Base-by-base conservation (phyloP, 1,140 invertebrate genomes). In the Zaprionus ornatus region DNA sequence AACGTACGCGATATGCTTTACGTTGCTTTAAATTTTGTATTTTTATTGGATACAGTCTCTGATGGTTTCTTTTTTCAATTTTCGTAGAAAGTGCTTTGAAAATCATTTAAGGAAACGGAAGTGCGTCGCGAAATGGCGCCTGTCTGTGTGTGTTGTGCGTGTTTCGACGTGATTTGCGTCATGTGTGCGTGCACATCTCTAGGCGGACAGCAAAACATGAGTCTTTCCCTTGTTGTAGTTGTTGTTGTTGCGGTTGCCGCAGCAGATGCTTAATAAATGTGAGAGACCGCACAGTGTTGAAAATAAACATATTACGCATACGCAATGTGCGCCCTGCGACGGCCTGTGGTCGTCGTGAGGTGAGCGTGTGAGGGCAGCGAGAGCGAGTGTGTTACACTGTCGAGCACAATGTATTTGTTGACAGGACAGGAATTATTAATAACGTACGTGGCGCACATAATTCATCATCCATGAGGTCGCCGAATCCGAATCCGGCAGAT, bases 361-460 rank as follows among this genome's bases (percentile, higher is more conserved):
- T 32, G 29, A 32, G 29, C 29, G 9, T 32, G 55, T 68, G 55
- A 45, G 68, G 57, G 54, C 48, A 23, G 56, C 13, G 40, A 42
- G 40, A 23, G 56, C 40, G n/a, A 42, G 40, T 42, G 35, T 66
- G 64, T 66, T 56, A 57, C 50, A 42, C 32, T 66, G 70, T 74
- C 67, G 50, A 61, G 75, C 72, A 84, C 78, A 83, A 83, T 83
- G 84, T 88, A 83, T 88, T 88, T 88, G 85, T 88, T 90, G 85
- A 88, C 85, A 88, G 85, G 66, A 83, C 69, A 63, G 85, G 81
- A 88, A 88, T 88, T 88, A 88, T 90, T 88, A 88, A 88, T 88
- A 88, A 88, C 79, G 85, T 90, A 88, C 85, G 85, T 88, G 85
- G 85, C 75, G 66, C 75, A 90, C 85, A 88, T 88, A 90, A 90